These are phyloP conservation scores for Endomychus coccineus DNA, from an alignment of 2,888 invertebrate species.

Conservation along the genomic window DNA sequence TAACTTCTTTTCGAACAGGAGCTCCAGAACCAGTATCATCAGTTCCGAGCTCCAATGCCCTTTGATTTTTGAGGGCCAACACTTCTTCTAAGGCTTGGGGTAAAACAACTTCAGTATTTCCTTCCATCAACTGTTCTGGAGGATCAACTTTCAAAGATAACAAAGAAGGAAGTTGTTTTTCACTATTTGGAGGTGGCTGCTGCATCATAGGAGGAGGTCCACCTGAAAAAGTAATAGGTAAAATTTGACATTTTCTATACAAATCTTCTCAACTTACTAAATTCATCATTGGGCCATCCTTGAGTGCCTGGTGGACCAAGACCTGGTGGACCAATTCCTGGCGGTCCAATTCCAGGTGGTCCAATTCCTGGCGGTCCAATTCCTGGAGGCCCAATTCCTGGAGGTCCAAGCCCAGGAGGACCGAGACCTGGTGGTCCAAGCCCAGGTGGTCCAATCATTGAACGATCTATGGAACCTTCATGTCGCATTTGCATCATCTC, in stretches of 20 bases:
- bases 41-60: conserved; percentile 71
- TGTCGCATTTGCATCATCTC: too few species aligned
- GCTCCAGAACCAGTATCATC: conserved; percentile 20
- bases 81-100: conserved; percentile 88
- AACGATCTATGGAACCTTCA: too few species aligned
- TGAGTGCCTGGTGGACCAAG: conserved; percentile 34
- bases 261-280: conserved; percentile 22
- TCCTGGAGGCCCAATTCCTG: too few species aligned
- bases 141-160: conserved; percentile 59
- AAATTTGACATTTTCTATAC: too few species aligned
- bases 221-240: too few species aligned
- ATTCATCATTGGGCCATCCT: conserved; percentile 32
- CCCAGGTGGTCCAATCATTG: too few species aligned
- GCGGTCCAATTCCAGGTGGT: too few species aligned
- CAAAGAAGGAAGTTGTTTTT: conserved; percentile 51
- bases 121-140: conserved; percentile 50
- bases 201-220: conserved; percentile 8
- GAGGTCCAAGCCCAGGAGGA: too few species aligned
- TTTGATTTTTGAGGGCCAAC: conserved; percentile 77
- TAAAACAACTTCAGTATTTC: conserved; percentile 53
- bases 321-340: too few species aligned
- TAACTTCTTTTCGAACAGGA: conserved; percentile 20
- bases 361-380: too few species aligned
- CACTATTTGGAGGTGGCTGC: conserved; percentile 20
- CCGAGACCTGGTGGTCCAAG: too few species aligned